These are phyloP conservation scores for Dunckerocampus dactyliophorus DNA, from an alignment of 2,113 vertebrate species.

Conservation along the genomic window DNA sequence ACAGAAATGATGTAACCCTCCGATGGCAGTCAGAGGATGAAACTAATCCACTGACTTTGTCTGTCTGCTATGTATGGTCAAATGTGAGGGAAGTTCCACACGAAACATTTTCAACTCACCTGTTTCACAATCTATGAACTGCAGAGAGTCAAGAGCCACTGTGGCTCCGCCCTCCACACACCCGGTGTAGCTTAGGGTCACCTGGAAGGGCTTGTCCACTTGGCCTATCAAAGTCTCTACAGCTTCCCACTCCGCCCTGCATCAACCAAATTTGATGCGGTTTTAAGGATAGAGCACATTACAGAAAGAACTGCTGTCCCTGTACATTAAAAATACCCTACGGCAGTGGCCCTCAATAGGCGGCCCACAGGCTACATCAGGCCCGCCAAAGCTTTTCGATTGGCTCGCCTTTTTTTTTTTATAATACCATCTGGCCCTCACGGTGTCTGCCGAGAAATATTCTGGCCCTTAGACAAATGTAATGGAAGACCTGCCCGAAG, in stretches of 20 bases:
- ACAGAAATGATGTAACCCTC: not conserved
- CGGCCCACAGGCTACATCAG: no score
- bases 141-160: slow-evolving; percentile 78
- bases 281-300: no score
- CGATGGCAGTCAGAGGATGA: not conserved
- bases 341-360: no score
- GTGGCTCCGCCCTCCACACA: slow-evolving; percentile 60
- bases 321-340: no score
- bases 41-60: not conserved
- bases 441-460: no score
- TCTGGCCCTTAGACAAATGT: no score
- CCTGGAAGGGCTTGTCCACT: slow-evolving; percentile 76
- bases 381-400: no score
- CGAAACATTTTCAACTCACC: slow-evolving; percentile 56
- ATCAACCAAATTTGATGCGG: slow-evolving; percentile 5
- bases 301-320: no score
- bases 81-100: not conserved
- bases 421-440: no score
- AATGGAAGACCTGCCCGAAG: no score
- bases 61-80: not conserved
- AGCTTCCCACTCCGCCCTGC: slow-evolving; percentile 77
- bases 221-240: slow-evolving; percentile 72
- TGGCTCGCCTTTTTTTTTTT: no score
- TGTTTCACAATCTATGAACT: slow-evolving; percentile 73
- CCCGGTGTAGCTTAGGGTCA: slow-evolving; percentile 77